Conservation (phyloP, 37 sponge, comb jelly and placozoan species). For the Cliona cf. orientalis region DNA sequence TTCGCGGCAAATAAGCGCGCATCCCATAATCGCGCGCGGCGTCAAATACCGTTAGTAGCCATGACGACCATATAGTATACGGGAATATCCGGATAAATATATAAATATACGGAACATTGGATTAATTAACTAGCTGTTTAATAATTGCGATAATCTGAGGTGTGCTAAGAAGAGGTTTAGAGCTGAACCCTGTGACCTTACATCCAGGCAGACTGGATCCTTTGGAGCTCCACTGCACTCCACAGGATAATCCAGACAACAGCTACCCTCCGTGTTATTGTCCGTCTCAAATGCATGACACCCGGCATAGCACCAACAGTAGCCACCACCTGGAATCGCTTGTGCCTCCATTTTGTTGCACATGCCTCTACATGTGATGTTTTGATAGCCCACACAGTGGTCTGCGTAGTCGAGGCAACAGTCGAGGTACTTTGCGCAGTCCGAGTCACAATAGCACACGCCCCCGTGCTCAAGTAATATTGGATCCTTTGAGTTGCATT, state of each 20-base stretch:
- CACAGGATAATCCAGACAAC: constrained; percentile 37
- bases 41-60: background rate
- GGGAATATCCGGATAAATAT: no score
- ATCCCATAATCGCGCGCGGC: no score
- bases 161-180: constrained; percentile 34
- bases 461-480: background rate
- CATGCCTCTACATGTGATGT: constrained; percentile 15
- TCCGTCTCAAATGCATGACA: constrained; percentile 26
- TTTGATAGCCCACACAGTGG: background rate
- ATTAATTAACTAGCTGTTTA: no score
- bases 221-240: background rate
- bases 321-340: constrained; percentile 43
- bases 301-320: constrained; percentile 37
- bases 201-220: constrained; percentile 31
- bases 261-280: constrained; percentile 40
- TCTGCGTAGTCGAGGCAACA: constrained; percentile 51
- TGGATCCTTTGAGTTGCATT: constrained; percentile 13
- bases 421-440: constrained; percentile 44
- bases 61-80: no score
- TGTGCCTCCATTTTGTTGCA: background rate
- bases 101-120: no score
- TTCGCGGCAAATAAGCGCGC: no score
- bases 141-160: background rate
- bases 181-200: constrained; percentile 37
- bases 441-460: constrained; percentile 52